Evolutionary conservation across 2,888 invertebrate genomes (phyloP).

Genomic region (Drosophila mercatorum): DNA sequence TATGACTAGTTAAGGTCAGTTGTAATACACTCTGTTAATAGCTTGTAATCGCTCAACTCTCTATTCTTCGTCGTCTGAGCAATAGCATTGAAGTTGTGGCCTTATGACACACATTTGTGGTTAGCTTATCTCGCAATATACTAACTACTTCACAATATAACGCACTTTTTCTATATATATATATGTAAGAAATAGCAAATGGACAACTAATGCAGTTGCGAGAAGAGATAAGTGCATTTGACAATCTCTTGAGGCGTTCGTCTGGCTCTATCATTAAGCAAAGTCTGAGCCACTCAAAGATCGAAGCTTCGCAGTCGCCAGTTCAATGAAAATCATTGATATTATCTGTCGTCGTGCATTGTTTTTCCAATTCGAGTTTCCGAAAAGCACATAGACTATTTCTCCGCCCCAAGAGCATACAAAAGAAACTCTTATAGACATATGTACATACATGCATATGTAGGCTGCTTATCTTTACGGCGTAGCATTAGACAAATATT

Average conservation of each 20-base stretch:
- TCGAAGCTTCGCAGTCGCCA: conserved; percentile 34
- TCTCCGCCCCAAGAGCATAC: conserved; percentile 9
- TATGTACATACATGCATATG: neutral
- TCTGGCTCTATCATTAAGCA: conserved; percentile 49
- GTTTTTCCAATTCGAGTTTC: conserved; percentile 8
- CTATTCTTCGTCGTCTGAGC: conserved; percentile 43
- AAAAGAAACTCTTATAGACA: conserved; percentile 23
- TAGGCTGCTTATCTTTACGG: conserved; percentile 46
- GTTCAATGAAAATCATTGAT: conserved; percentile 38
- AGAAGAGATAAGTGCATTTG: conserved; percentile 38
- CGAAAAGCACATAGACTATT: neutral
- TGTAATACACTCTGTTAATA: conserved; percentile 1
- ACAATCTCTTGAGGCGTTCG: conserved; percentile 13
- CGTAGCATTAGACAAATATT: conserved; percentile 41
- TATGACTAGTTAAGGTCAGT: conserved; percentile 10
- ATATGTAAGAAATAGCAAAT: neutral
- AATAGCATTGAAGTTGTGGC: conserved; percentile 78
- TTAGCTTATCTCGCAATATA: conserved; percentile 64
- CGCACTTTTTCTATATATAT: conserved; percentile 10
- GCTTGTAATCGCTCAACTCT: conserved; percentile 32
- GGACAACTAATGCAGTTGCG: conserved; percentile 14
- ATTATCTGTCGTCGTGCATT: conserved; percentile 23
- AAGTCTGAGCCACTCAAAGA: conserved; percentile 43
- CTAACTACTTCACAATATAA: conserved; percentile 32
- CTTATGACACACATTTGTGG: conserved; percentile 78